Evolutionary conservation across 2,888 invertebrate genomes (phyloP).

Genomic region (Machimus atricapillus): DNA sequence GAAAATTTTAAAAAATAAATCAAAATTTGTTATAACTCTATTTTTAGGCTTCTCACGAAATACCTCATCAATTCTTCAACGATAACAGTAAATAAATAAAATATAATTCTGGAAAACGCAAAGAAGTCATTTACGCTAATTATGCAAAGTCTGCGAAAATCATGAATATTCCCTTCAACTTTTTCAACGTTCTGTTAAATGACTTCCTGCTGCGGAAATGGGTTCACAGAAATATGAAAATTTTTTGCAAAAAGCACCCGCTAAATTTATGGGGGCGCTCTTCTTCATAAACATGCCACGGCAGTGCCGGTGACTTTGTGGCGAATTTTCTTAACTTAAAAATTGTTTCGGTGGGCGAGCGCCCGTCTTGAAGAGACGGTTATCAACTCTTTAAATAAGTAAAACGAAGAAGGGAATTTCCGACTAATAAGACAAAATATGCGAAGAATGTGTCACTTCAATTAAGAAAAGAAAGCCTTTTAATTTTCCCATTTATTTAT

Average conservation of each 20-base stretch:
- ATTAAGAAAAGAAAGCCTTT: background rate
- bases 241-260: background rate
- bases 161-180: background rate
- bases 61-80: background rate
- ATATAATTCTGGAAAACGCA: background rate
- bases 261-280: background rate
- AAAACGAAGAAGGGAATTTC: background rate
- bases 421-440: background rate
- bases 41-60: background rate
- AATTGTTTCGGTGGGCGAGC: background rate
- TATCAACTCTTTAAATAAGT: background rate
- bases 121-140: background rate
- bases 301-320: background rate
- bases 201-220: background rate
- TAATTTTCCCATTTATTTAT: background rate
- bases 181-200: background rate
- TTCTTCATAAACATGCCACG: background rate
- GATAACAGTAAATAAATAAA: background rate
- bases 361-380: background rate
- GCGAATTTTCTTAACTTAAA: background rate
- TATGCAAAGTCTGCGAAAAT: background rate
- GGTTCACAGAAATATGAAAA: background rate
- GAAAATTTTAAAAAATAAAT: background rate
- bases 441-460: background rate
- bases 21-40: background rate